phyloP scores from a whole-genome alignment of 1,140 invertebrate genomes.

The Mylabris phalerata region DNA sequence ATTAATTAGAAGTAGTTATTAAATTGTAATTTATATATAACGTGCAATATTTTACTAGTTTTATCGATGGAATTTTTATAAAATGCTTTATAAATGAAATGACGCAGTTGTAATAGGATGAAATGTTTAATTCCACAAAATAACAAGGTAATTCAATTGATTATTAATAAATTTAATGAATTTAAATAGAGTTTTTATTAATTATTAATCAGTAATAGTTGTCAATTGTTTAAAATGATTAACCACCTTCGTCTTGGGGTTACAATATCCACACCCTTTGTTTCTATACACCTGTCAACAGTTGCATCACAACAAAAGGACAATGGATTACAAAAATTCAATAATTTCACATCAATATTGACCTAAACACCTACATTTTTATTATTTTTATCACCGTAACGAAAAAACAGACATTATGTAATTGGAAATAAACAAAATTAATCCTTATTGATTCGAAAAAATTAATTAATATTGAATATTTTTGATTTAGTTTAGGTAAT shows the following conservation, averaged over 20 bases:
- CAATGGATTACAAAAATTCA: background rate
- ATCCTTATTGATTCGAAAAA: too few relatives aligned
- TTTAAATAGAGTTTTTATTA: background rate
- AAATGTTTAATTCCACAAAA: conserved; percentile 20
- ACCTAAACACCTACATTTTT: background rate
- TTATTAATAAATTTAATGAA: too few relatives aligned
- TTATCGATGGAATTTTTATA: too few relatives aligned
- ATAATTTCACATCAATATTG: too few relatives aligned
- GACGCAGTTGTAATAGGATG: conserved; percentile 22
- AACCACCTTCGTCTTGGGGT: background rate
- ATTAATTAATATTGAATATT: background rate
- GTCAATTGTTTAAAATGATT: background rate
- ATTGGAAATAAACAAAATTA: background rate
- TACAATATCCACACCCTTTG: conserved; percentile 25
- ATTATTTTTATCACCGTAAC: background rate
- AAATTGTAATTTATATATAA: too few relatives aligned
- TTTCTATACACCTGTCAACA: background rate
- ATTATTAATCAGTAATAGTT: background rate
- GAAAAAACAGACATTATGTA: background rate
- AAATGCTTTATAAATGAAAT: conserved; percentile 8
- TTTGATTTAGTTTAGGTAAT: background rate
- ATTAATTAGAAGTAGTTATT: background rate
- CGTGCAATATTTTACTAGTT: too few relatives aligned
- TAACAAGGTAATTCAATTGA: conserved; percentile 19
- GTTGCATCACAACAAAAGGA: background rate